Evolutionary conservation across 1,140 invertebrate genomes (phyloP), one percentile per base, ranked within the genome.

Genomic region (Aphaenogaster ashmeadi): DNA sequence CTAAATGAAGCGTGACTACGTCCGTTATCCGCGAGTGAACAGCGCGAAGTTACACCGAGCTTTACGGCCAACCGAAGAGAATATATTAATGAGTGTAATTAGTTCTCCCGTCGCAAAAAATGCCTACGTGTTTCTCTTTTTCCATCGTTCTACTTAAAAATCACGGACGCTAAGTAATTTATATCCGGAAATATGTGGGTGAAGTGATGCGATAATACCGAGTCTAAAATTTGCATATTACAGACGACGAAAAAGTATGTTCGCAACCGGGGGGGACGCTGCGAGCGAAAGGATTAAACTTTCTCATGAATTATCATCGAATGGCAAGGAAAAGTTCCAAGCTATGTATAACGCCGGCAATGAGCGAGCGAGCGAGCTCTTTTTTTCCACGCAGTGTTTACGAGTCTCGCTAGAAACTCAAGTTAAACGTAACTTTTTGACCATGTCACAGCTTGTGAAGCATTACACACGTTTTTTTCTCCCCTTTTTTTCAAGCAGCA

Each of bases 401-500:
- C 38, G 78, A 47, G 64, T 52, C 33, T 27, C 47, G 36, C 47
- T 15, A 41, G 62, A 80, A 80, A 80, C 67, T 69, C 36, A 69
- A 80, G 78, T 80, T 80, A 52, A 80, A 79, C 77, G 44, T 67
- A 67, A 80, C 78, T 69, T 80, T 80, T 80, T 47, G 47, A 66
- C 62, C 47, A 38, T 52, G 64, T 41, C 47, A 54, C 64, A 81
- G 64, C 64, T 81, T 81, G 78, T 41, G 78, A 81, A 71, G 78
- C 64, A 71, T 71, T 54, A 69, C 78, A 7, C 64, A 9, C 64
- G 15, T 54, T 69, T 38, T 64, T 27, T 71, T 36, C 15, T 27
- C 47, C 7, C 18, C 38, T 41, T 80, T 47, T 64, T 41, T 33
- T n/a, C 11, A 33, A 27, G 47, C 33, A 38, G 13, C 66, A 81